Evolutionary conservation across 1,140 invertebrate species (phyloP), one percentile per base, ranked within the genome.

Genomic region (Pectinophora gossypiella): DNA sequence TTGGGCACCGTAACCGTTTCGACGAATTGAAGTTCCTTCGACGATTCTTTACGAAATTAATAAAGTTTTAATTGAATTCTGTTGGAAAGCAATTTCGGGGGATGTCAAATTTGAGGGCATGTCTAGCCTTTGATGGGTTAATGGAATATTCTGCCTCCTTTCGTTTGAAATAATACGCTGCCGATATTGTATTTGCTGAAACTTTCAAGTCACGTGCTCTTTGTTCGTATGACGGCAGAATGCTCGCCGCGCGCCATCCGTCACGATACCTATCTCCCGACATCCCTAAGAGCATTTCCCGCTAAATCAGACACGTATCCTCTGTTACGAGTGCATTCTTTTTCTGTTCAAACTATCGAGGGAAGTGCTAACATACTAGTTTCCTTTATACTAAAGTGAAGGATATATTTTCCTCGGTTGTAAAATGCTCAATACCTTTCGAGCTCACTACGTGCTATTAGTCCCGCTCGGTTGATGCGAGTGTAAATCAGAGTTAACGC

Each of bases 31-130:
- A 64, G 62, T 62, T 62, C 66, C 71, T 72, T 70, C 65, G 72
- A 64, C 70, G 69, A 66, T 76, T 73, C 72, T 77, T 76, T 76
- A 72, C 64, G 62, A 78, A 82, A 85, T 85, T 78, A 83, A 83
- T 84, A 79, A 85, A 85, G 64, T 85, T 85, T 85, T 82, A 85
- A 85, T 85, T 85, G 78, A 80, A 83, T 77, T 73, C 59, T 66
- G 71, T 64, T 57, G 59, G 62, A 72, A 69, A 82, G 67, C 67
- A 72, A 75, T 79, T 76, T 72, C 48, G 53, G 53, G 53, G 45
- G 61, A 69, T 72, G 69, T 74, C 69, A 75, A 64, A 54, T 62
- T 61, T 44, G 59, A 61, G 36, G n/a, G 36, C 67, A 48, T 64
- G 51, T 64, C 51, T 51, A 59, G 62, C 52, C 50, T 58, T 52